Base-by-base conservation (phyloP, 2,888 invertebrate genomes). In the Scaptomyza caliginosa region DNA sequence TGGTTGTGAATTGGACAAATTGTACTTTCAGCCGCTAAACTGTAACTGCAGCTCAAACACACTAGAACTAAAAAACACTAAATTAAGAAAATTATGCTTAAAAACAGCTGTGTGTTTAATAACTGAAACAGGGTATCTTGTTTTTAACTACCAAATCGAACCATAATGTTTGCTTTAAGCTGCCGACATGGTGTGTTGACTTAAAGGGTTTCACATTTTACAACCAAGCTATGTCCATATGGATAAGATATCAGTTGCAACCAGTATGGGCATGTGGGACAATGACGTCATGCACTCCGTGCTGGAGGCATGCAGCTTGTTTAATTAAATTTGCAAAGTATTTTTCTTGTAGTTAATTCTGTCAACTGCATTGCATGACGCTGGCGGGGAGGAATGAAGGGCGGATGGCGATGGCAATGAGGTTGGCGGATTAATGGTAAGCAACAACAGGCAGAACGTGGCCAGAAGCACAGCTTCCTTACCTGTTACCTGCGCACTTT, bases 291-390 rank as follows among this genome's bases (percentile, higher is more conserved):
- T 54, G 46, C 11, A 55, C 36, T 21, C 38, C 23, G 40, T 51
- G 39, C 52, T 40, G 46, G 45, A 26, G 32, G 55, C 71, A 36
- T 24, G 69, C 65, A 60, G 36, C 68, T 51, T 62, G 59, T 72
- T 82, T 85, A 81, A 81, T 81, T 81, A 82, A 81, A 85, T 72
- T 82, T 71, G 52, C 82, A 69, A 81, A 82, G 63, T 69, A 85
- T 82, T 84, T 81, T 79, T 69, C 79, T 66, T 79, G 65, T 77
- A 67, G 77, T 81, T 81, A 84, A 81, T 84, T 67, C 74, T 78
- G 79, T 78, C 71, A 74, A 63, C 67, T 54, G 65, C 57, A 48
- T 55, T n/a, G 51, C 69, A 45, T 24, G 34, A 32, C 42, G 48
- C 38, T 32, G 52, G 7, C n/a, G n/a, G 8, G 4, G 28, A n/a